Evolutionary conservation across 2,797 vertebrate species (phyloP), one percentile per base, ranked within the genome.

Genomic region (Chanos chanos): DNA sequence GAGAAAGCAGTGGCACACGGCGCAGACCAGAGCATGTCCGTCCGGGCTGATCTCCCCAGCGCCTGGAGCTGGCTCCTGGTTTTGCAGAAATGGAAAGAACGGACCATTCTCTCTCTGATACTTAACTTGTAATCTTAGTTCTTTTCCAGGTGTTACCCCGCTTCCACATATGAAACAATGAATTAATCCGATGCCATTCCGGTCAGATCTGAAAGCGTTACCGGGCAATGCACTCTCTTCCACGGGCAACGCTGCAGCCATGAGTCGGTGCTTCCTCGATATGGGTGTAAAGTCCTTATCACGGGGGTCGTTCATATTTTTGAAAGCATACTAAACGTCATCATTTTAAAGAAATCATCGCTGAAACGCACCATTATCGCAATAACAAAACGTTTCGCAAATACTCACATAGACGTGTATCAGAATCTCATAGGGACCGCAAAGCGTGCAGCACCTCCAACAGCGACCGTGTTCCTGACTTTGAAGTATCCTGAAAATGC

Each of bases 91-190:
- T 2, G 94, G 95, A 81, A 97, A 98, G 81, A 94, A 96, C 4
- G 94, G 90, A 62, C 83, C 68, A 43, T 79, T 86, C 37, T 90
- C 90, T 34, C 85, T 80, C 5, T 85, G 86, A 68, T 81, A 84
- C 70, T 86, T 86, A 45, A 94, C 93, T 71, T 91, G 93, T 63
- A 98, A 76, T 81, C 81, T 70, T 6, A 92, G 71, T 76, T 94
- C 94, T 77, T 92, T 92, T 33, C 95, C 95, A 1, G 89, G 83
- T 24, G 92, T 90, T 44, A 98, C 93, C 47, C 92, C 92, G 66
- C 93, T 92, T 40, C 95, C 95, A 74, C 95, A 98, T 68, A 98
- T 84, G 66, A 97, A 98, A 79, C 95, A 98, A 68, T 92, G 91
- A 4, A 96, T 85, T 28, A 91, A 74, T 37, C 66, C 78, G 40